Evolutionary conservation across 2,113 vertebrate genomes (phyloP), one percentile per base, ranked within the genome.

Genomic region (Nerophis ophidion): DNA sequence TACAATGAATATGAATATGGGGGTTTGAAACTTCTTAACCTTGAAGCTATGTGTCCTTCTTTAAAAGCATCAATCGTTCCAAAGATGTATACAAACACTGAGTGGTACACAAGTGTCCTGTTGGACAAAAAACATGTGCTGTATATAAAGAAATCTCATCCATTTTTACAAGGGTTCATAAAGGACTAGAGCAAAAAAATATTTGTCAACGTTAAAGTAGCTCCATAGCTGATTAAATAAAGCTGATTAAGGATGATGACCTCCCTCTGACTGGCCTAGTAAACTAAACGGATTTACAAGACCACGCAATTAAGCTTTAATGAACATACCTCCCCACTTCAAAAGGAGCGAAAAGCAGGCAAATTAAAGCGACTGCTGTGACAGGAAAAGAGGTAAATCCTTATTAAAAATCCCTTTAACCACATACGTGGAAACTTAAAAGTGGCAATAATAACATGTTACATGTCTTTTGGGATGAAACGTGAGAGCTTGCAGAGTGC

Each of bases 341-440:
- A 78, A 82, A 82, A 81, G 63, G 8, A 17, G 44, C 26, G 7
- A 51, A 74, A 61, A 66, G 65, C 63, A 42, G 74, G 63, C 50
- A 61, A 78, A 80, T 80, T 68, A 77, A 61, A 81, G 46, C 44
- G 57, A 65, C 63, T 44, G 5, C 52, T 48, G 45, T 74, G 65
- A 69, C 61, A 72, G 44, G 15, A 59, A 77, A 48, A 57, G 54
- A 63, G 12, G 12, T 45, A 73, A 57, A 72, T 57, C 57, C 52
- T 13, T 34, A 15, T 47, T 55, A 49, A 51, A 69, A 70, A 66
- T 40, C 13, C 45, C 35, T 55, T 65, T 49, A 60, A 71, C 40
- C 34, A 52, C 15, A 68, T 58, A 60, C 0, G 10, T 6, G n/a
- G 35, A 14, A 59, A 61, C 66, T 58, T 70, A 72, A 72, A 82